Evolutionary conservation across 23 tunicate genomes (phyloP), one percentile per base, ranked within the genome.

Genomic region (Trididemnum miniatum): DNA sequence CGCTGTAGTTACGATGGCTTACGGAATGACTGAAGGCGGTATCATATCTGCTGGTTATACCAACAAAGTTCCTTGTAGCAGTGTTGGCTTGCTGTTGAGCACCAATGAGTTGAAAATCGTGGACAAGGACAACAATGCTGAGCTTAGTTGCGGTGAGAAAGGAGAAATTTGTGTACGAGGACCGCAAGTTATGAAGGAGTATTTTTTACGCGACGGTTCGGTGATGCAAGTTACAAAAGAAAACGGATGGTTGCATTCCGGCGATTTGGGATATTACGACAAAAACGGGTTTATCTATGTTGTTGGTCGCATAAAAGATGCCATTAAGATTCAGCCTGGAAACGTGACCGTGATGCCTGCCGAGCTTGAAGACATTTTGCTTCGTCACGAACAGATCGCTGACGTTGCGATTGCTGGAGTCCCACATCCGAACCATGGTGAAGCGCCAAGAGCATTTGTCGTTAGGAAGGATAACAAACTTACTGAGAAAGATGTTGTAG

Each of bases 191-290:
- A 88, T 93, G 93, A 88, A 80, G 44, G 89, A 88, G 2, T 93
- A 93, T 59, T 88, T 79, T 57, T 77, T 83, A 20, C 72, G 71
- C 59, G 85, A 88, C 5, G 62, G 51, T 3, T 84, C 98, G 15
- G 83, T n/a, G n/a, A n/a, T 92, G 7, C 33, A 31, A 15, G 38
- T 38, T 31, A 38, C 80, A n/a, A 59, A 84, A 20, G 85, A 88
- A 35, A 82, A 88, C n/a, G 98, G 98, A 23, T 93, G 98, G 98
- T 72, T 93, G 50, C 93, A 88, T 37, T 83, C 98, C 35, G 98
- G 98, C 0, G 98, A 93, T 76, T 89, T 93, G 28, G 98, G 98
- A 0, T 88, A 88, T 52, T 93, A 78, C 78, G 98, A 93, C 49
- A 84, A 88, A 75, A 20, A 72, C 67, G 93, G 87, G 26, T 40